Evolutionary conservation across 2,888 invertebrate species (phyloP).

Genomic region (Rhynchonema sp.): DNA sequence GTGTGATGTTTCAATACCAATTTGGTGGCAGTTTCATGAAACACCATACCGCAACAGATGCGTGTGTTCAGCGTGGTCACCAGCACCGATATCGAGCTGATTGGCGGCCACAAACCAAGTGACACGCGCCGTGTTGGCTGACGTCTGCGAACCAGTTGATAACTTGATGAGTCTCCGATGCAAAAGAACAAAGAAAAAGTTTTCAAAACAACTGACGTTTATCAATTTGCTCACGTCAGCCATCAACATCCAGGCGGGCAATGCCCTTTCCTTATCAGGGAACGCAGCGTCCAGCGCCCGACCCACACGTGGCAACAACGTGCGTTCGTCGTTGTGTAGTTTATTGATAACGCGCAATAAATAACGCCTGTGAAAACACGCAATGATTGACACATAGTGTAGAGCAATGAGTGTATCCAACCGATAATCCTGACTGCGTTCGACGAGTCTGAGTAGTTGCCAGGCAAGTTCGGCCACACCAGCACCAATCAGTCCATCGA

Average conservation of each 20-base stretch:
- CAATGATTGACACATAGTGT: too few species aligned
- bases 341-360: constrained; percentile 20
- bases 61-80: not conserved
- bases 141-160: too few species aligned
- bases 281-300: constrained; percentile 1
- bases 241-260: constrained; percentile 13
- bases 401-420: not conserved
- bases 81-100: not conserved
- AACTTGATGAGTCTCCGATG: too few species aligned
- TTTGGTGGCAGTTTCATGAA: too few species aligned
- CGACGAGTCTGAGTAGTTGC: not conserved
- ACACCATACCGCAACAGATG: too few species aligned
- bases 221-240: constrained; percentile 9
- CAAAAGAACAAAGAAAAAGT: too few species aligned
- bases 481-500: not conserved
- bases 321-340: constrained; percentile 10
- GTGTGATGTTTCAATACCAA: too few species aligned
- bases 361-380: not conserved
- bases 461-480: constrained; percentile 4
- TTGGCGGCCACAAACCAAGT: not conserved
- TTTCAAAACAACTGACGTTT: constrained; percentile 5
- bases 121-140: not conserved
- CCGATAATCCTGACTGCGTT: not conserved
- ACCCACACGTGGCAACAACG: constrained; percentile 1
- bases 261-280: constrained; percentile 3